Evolutionary conservation across 2,888 invertebrate species (phyloP), one percentile per base, ranked within the genome.

Genomic region (Leptarthrus brevirostris): DNA sequence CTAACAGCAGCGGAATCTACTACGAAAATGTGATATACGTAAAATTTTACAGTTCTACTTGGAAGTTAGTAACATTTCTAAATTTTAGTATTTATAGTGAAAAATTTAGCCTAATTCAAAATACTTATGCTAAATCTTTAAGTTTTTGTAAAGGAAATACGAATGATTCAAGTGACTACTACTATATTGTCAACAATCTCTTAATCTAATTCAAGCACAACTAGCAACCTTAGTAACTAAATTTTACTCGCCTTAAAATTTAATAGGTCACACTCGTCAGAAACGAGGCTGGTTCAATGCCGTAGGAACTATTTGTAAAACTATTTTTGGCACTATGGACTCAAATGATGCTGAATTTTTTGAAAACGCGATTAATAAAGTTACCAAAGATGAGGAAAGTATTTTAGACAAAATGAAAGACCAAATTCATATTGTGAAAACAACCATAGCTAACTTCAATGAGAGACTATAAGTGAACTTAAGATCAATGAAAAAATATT

Each of bases 361-460:
- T 49, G 49, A 77, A 8, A 24, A 76, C 24, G 75, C 76, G 1
- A 78, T 79, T 30, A 75, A 76, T 3, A 34, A 74, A 14, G 36
- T 78, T 6, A 40, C 72, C 16, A 47, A 70, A 12, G 74, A 77
- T 40, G 77, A 78, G 34, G 36, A 77, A 20, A 69, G 76, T 47
- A 44, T 74, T 10, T 26, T 47, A 16, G 54, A 73, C 20, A 34
- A 78, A 72, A 53, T 78, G 56, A 76, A 78, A 71, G 66, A 77
- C 44, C 78, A 79, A 74, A 71, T 76, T 14, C 77, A 77, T 49
- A 73, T 78, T 10, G 56, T 78, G 2, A 64, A 72, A 40, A 52
- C 74, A 2, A 75, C 77, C 3, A 77, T 78, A 2, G 56, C 74
- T 5, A 78, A 75, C 24, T 78, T 77, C 34, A 77, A 78, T 44